phyloP scores from a whole-genome alignment of 2,888 invertebrate species.

The Polylopha cassiicola region DNA sequence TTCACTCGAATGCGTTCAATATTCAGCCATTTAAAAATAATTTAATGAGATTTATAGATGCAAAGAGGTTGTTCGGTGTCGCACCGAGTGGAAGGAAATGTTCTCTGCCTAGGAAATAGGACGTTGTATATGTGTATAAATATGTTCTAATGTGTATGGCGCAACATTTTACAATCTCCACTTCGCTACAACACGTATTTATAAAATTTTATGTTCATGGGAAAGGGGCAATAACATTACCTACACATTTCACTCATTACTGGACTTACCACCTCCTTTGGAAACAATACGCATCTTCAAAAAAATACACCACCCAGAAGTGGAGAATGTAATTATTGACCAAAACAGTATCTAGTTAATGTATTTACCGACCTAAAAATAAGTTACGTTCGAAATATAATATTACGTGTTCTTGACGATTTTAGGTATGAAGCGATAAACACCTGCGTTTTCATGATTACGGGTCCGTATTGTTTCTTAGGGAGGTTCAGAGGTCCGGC shows the following conservation, averaged over 20 bases:
- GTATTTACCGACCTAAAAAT: neutral
- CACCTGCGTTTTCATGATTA: constrained; percentile 49
- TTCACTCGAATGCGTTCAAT: too few relatives aligned
- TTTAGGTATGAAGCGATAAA: constrained; percentile 46
- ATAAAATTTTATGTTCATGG: neutral
- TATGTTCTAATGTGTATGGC: too few relatives aligned
- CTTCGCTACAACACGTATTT: neutral
- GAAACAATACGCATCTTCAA: constrained; percentile 43
- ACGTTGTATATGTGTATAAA: too few relatives aligned
- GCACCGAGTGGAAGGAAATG: too few relatives aligned
- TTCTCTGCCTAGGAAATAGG: too few relatives aligned
- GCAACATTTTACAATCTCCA: constrained; percentile 11
- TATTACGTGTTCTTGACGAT: neutral
- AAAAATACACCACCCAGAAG: constrained; percentile 25
- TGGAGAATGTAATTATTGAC: constrained; percentile 30
- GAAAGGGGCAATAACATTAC: neutral
- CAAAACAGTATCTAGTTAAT: neutral
- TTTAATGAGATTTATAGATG: too few relatives aligned
- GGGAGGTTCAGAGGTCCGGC: constrained; percentile 37
- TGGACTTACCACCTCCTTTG: constrained; percentile 31
- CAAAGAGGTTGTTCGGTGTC: too few relatives aligned
- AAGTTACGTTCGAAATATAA: too few relatives aligned
- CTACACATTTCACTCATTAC: neutral
- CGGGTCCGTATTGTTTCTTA: constrained; percentile 52
- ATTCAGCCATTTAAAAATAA: too few relatives aligned